phyloP scores from a whole-genome alignment of 2,797 vertebrate genomes.

The Megalops cyprinoides region DNA sequence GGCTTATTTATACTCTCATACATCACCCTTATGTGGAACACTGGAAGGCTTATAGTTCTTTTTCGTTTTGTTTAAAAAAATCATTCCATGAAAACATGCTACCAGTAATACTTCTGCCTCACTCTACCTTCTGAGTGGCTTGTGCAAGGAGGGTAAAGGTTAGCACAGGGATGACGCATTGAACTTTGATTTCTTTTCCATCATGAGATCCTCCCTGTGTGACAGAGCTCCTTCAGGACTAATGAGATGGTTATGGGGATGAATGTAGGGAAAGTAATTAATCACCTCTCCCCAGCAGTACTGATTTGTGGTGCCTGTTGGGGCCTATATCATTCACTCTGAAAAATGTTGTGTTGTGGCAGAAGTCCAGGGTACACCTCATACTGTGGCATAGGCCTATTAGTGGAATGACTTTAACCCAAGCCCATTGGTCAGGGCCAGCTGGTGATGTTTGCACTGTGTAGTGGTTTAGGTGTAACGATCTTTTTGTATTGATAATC shows the following conservation, averaged over 20 bases:
- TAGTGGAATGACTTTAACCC: background rate
- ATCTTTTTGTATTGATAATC: background rate
- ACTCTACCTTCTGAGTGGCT: background rate
- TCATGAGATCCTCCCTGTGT: constrained; percentile 22
- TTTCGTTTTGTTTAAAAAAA: background rate
- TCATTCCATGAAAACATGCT: background rate
- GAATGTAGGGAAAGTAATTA: constrained; percentile 20
- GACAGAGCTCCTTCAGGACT: constrained; percentile 20
- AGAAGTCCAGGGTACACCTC: background rate
- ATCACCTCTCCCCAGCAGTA: background rate
- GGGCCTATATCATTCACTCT: constrained; percentile 7
- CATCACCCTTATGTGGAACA: background rate
- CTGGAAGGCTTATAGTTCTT: background rate
- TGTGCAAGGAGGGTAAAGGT: constrained; percentile 22
- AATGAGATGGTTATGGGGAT: constrained; percentile 16
- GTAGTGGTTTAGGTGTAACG: background rate
- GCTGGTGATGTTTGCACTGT: background rate
- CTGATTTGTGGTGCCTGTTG: background rate
- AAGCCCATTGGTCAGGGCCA: too few species aligned
- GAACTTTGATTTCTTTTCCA: constrained; percentile 16
- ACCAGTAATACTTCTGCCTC: background rate
- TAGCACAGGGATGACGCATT: background rate
- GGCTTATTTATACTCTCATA: background rate
- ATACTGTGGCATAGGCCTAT: background rate
- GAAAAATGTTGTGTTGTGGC: background rate